These are phyloP conservation scores for Silurus glanis DNA, from an alignment of 2,113 vertebrate genomes.

Conservation along the genomic window DNA sequence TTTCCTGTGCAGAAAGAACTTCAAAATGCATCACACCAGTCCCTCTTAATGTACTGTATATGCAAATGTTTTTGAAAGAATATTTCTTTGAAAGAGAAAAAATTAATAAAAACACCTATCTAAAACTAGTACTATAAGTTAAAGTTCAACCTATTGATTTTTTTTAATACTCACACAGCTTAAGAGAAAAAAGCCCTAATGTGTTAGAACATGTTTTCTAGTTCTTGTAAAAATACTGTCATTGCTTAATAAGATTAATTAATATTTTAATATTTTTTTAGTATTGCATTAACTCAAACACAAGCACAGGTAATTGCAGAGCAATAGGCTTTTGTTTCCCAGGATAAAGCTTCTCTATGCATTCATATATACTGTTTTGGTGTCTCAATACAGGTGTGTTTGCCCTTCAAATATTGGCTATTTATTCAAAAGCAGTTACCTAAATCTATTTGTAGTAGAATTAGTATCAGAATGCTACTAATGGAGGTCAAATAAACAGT, in stretches of 20 bases:
- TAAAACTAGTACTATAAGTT: background rate
- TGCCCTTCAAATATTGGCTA: background rate
- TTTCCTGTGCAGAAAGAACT: background rate
- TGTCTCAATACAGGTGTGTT: slow-evolving; percentile 2
- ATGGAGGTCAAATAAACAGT: background rate
- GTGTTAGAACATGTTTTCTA: background rate
- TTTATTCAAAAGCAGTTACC: background rate
- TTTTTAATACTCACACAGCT: background rate
- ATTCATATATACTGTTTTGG: background rate
- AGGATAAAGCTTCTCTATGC: background rate
- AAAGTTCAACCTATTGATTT: background rate
- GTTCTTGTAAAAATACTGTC: background rate
- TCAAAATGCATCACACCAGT: background rate
- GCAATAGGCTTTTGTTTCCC: slow-evolving; percentile 19
- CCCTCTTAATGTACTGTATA: background rate
- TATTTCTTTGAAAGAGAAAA: background rate
- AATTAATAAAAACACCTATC: background rate
- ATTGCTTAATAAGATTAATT: background rate
- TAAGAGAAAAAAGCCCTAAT: background rate
- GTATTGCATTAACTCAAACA: background rate
- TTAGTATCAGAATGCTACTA: background rate
- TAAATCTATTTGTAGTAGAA: slow-evolving; percentile 4
- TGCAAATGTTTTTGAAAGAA: background rate
- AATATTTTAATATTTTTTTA: background rate
- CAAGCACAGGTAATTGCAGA: background rate